phyloP scores from a whole-genome alignment of 2,888 invertebrate genomes.

The Entomobrya proxima region DNA sequence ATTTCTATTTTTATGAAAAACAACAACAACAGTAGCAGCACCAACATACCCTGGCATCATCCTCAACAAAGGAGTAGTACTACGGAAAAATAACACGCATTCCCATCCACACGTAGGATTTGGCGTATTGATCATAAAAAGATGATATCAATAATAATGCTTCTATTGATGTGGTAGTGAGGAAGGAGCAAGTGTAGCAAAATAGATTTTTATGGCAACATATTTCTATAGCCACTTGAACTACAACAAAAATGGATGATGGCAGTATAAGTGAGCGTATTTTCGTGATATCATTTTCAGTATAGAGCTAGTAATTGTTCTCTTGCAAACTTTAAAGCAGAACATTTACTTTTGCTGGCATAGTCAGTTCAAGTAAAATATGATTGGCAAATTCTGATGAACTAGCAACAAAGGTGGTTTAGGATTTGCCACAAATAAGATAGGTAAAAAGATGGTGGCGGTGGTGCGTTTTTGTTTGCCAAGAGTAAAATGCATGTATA shows the following conservation, averaged over 20 bases:
- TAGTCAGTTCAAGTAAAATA: too few species aligned
- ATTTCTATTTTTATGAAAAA: background rate
- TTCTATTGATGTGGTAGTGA: background rate
- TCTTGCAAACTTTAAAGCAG: too few species aligned
- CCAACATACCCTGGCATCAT: background rate
- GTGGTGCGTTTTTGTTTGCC: background rate
- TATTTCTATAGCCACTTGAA: too few species aligned
- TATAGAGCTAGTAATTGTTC: too few species aligned
- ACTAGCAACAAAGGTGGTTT: too few species aligned
- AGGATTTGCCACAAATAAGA: background rate
- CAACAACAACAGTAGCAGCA: background rate
- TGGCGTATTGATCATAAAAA: background rate
- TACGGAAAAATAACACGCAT: background rate
- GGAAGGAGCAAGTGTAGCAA: background rate
- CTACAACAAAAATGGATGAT: too few species aligned
- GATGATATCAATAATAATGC: background rate
- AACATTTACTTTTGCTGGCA: too few species aligned
- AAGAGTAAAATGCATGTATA: slow-evolving; percentile 14
- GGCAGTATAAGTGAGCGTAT: too few species aligned
- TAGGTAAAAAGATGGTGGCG: background rate
- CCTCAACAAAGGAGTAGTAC: background rate
- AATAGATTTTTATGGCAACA: too few species aligned
- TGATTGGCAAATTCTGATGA: too few species aligned
- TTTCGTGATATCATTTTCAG: too few species aligned
- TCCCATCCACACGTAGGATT: background rate